Base-by-base conservation (phyloP, 1,140 invertebrate genomes). In the Papilio polytes region DNA sequence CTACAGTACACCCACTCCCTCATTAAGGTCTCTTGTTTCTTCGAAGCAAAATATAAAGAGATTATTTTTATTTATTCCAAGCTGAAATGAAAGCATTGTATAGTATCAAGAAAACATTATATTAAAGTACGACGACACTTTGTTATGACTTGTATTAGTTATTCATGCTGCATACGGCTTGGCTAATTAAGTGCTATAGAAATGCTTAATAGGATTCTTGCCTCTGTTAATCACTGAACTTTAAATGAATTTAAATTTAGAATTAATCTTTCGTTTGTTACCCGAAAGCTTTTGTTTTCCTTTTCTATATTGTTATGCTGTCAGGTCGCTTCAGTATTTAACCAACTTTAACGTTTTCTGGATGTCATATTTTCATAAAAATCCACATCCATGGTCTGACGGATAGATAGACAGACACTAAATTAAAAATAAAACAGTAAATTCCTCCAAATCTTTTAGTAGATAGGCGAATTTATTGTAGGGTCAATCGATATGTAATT, bases 91-190 rank as follows among this genome's bases (percentile, higher is more conserved):
- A 7, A 20, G n/a, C 18, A 10, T 56, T 56, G 53, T 18, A 18
- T 53, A 53, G 51, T 1, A 53, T 56, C 8, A 20, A 56, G n/a
- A 53, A 13, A 7, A 18, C 51, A 53, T 51, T 59, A 59, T 26
- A 2, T 20, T 59, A 22, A 59, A 59, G 8, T 22, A 26, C 22
- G 10, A 26, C 4, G 59, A 63, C 20, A 26, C 59, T 63, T 63
- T 31, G 26, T 26, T 63, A 63, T 22, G 59, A 26, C 22, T 22
- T 59, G 56, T 59, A 26, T 63, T 26, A 63, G 9, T 26, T 63
- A 63, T 63, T 63, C 59, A 63, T 31, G 59, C 20, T 63, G 20
- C 59, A 63, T 63, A 63, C 59, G 22, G 59, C 59, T 63, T 26
- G 59, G 22, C 59, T 26, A 63, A 31, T 63, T 63, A 63, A 63